Percentiles rank a stretch among this genome's conserved stretches.
Conservation (phyloP, 2,888 invertebrate genomes). For the Netelia fuscicornis region DNA sequence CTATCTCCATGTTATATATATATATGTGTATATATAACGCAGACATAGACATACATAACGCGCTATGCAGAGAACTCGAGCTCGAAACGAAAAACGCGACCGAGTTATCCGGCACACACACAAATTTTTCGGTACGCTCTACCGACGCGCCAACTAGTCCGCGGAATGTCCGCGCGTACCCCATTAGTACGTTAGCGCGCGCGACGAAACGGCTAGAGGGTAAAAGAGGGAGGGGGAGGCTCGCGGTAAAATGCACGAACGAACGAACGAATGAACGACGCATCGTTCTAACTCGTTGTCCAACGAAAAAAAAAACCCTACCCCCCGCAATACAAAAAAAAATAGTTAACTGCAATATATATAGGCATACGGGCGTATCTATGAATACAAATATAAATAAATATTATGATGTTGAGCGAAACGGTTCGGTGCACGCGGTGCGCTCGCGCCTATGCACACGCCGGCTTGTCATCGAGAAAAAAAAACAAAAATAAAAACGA, state of each 20-base stretch:
- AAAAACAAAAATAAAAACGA: neutral
- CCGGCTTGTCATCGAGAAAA: slow-evolving; percentile 54
- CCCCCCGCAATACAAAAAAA: slow-evolving; percentile 40
- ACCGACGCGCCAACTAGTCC: slow-evolving; percentile 63
- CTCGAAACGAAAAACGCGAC: slow-evolving; percentile 32
- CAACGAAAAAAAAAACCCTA: slow-evolving; percentile 33
- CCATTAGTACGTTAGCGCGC: slow-evolving; percentile 64
- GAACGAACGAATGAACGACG: slow-evolving; percentile 65
- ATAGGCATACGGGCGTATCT: neutral
- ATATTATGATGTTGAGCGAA: slow-evolving; percentile 55
- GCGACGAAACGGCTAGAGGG: slow-evolving; percentile 27
- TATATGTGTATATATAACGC: neutral
- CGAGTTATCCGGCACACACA: slow-evolving; percentile 45
- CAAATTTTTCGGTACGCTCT: slow-evolving; percentile 57
- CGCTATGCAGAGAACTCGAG: slow-evolving; percentile 16
- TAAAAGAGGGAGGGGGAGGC: slow-evolving; percentile 16
- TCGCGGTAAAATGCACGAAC: slow-evolving; percentile 62
- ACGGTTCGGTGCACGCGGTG: slow-evolving; percentile 42
- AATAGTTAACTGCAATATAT: slow-evolving; percentile 34
- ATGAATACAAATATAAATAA: slow-evolving; percentile 65
- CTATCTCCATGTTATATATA: slow-evolving; percentile 29
- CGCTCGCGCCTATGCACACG: slow-evolving; percentile 19
- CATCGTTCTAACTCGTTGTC: slow-evolving; percentile 55
- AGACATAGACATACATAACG: neutral
- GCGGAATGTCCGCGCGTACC: slow-evolving; percentile 55